Evolutionary conservation across 2,797 vertebrate genomes (phyloP), one percentile per base, ranked within the genome.

Genomic region (Tragelaphus oryx): DNA sequence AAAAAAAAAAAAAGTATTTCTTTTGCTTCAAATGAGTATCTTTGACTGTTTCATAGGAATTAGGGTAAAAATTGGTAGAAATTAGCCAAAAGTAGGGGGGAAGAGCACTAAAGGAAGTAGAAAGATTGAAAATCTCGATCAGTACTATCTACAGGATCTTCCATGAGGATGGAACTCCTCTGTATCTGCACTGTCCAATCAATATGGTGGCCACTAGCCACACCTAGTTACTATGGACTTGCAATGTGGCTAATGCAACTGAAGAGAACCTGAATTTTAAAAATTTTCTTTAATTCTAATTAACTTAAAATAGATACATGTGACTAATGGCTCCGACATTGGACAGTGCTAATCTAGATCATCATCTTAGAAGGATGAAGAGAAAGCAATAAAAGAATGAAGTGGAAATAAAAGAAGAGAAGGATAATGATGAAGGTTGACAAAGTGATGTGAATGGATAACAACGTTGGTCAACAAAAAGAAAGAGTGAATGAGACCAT

Each of bases 1-100:
- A 20, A 54, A 24, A 33, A 60, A 71, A 37, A 33, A 37, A 68
- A 41, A 68, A 3, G 37, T 41, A 82, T 7, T 52, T 48, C n/a
- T 85, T 83, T 87, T 86, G 50, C 18, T 92, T 93, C 75, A 84
- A 80, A 59, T 54, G 13, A 92, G 85, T 87, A 57, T 87, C 44
- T 94, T 79, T 90, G 65, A 91, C n/a, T 41, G 93, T 92, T 90
- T 95, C 55, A 44, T 37, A 94, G 18, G 33, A 88, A 65, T 59
- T 76, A 90, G 5, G 8, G 24, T 74, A 90, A 92, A 95, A 87
- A 59, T 68, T 65, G 50, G 28, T 87, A 91, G 48, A 93, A 88
- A 82, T 57, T 50, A 55, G 6, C n/a, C 81, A n/a, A 87, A 86
- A 26, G 30, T 37, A 16, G 8, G 1, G 10, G 55, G 52, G 52